Evolutionary conservation across 2,888 invertebrate genomes (phyloP), one percentile per base, ranked within the genome.

Genomic region (Phaedon cochleariae): DNA sequence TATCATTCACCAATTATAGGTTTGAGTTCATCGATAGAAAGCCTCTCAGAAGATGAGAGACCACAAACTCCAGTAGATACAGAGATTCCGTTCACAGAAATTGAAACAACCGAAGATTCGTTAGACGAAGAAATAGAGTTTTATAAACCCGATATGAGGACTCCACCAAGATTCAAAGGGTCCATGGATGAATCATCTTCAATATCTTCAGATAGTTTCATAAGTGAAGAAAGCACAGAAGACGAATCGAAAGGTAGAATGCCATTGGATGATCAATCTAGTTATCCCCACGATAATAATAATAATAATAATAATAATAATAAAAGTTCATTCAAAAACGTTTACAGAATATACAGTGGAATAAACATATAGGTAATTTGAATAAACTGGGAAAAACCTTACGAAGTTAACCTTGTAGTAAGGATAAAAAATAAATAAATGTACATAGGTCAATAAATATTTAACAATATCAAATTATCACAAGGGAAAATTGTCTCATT

Each of bases 161-260:
- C 73, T 5, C 76, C 76, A 10, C 65, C 74, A 0, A 68, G 77
- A 68, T 77, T 77, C 46, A 65, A 64, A 46, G 53, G 52, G 10
- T 41, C 62, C 9, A 15, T 52, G 4, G 57, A 52, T 37, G 57
- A 58, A 37, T 29, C 57, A n/a, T 51, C 34, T 10, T 37, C 34
- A n/a, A 6, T 55, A 12, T 26, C 41, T 52, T 46, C 18, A 22
- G 54, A 31, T 1, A 59, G 46, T 6, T 51, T 54, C 5, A 37
- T 29, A 1, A 31, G 26, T 5, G 59, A 49, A 6, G 58, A 45
- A 18, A 53, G 53, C 17, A 21, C 17, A 15, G 54, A 59, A 22
- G 53, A 34, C 17, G 46, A 58, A 10, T 41, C 41, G 31, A 15
- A 49, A 45, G 26, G 45, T 59, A 41, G 15, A 6, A 12, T 7